Evolutionary conservation across 2,113 vertebrate species (phyloP), one percentile per base, ranked within the genome.

Genomic region (Acrocephalus kingi): DNA sequence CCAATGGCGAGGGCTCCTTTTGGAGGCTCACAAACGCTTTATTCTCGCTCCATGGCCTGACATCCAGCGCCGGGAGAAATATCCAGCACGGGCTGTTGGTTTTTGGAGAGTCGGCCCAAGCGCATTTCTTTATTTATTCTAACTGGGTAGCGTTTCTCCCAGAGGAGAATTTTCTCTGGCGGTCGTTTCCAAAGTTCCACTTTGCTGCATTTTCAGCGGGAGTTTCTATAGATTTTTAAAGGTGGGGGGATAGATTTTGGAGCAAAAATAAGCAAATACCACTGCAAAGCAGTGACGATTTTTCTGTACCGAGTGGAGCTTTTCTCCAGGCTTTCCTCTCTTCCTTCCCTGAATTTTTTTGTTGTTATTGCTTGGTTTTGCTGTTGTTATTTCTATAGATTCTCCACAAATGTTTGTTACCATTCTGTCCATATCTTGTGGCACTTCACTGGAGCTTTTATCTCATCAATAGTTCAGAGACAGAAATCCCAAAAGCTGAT

Each of bases 21-120:
- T 46, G 94, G 89, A 94, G 95, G 39, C 91, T 95, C 73, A 33
- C 68, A 78, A 75, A 56, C 25, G 89, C 94, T 96, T 94, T 94
- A 75, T 84, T 92, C 89, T 83, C 21, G 6, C 51, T 80, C 84
- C 48, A 2, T 35, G 81, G 64, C n/a, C 88, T 94, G 74, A 90
- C 82, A 84, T 90, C 90, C 79, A 58, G 83, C 82, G n/a, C 89
- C 56, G 51, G 59, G 93, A 66, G 93, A 74, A 88, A 91, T 39
- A 12, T 21, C 84, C 64, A 72, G 69, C 64, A 15, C 10, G 11
- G 18, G 85, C 91, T 92, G 84, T 39, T 81, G 13, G 91, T 63
- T 93, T 88, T 75, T 46, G 94, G 87, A 93, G 79, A 87, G 85
- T 85, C 81, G 16, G 31, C 43, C 89, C 69, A 0, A 7, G 85